Evolutionary conservation across 2,797 vertebrate species (phyloP).

Genomic region (Enteromius anoplus): DNA sequence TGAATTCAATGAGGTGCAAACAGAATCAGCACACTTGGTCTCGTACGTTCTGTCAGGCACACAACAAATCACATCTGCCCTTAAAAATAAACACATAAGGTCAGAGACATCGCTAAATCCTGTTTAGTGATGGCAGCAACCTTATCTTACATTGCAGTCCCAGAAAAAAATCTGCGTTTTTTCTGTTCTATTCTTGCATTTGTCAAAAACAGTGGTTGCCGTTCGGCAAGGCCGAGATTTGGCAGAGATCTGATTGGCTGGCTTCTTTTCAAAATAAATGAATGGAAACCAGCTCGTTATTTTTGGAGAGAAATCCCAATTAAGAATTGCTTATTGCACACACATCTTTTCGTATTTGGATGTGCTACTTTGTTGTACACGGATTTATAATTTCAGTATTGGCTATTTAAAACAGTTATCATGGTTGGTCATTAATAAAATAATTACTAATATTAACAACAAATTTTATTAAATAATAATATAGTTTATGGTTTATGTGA

Average conservation of each 20-base stretch:
- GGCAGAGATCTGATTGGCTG: neutral
- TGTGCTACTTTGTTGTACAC: neutral
- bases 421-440: neutral
- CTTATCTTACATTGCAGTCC: neutral
- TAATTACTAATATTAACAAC: neutral
- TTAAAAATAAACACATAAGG: slow-evolving; percentile 7
- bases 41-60: neutral
- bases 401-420: neutral
- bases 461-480: neutral
- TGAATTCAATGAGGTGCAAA: slow-evolving; percentile 25
- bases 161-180: no score
- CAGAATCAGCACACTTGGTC: slow-evolving; percentile 22
- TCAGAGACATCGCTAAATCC: neutral
- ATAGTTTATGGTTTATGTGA: neutral
- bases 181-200: neutral
- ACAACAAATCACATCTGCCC: neutral
- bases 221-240: neutral
- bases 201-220: neutral
- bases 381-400: neutral
- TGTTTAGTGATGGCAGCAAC: neutral
- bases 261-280: neutral
- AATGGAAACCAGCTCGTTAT: neutral
- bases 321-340: neutral
- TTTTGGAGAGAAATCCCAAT: neutral
- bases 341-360: neutral